Evolutionary conservation across 2,113 vertebrate species (phyloP).

Genomic region (Anseranas semipalmata): DNA sequence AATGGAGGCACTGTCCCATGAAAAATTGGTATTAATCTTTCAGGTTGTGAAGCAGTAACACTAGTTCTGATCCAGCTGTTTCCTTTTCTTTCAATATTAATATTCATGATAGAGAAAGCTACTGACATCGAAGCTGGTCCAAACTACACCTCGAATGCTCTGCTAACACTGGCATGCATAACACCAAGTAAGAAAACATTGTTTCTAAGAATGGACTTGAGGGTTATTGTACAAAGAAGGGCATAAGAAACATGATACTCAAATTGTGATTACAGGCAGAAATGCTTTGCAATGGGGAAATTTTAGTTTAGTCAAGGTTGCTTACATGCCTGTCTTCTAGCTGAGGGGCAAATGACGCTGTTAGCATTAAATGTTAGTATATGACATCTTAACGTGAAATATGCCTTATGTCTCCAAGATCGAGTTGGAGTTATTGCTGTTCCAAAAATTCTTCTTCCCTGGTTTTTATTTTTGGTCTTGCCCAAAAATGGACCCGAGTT

Average conservation of each 20-base stretch:
- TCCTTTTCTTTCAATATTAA: not conserved
- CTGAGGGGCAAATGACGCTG: conserved; percentile 16
- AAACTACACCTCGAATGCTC: not conserved
- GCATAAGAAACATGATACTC: not conserved
- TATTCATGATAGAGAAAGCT: not conserved
- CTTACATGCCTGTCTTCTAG: conserved; percentile 14
- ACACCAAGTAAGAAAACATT: not conserved
- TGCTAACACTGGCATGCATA: not conserved
- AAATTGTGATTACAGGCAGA: conserved; percentile 8
- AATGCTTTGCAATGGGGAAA: conserved; percentile 13
- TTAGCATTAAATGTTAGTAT: not conserved
- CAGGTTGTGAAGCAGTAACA: not conserved
- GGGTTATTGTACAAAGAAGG: conserved; percentile 27
- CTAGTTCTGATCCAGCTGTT: not conserved
- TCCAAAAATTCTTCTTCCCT: not conserved
- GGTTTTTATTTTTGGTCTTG: not conserved
- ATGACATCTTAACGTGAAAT: conserved; percentile 1
- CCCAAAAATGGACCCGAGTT: not conserved
- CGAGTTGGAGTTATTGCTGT: not conserved
- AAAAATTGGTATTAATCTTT: not conserved
- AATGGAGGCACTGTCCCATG: rapidly evolving
- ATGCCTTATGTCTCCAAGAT: not conserved
- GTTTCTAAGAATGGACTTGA: not conserved
- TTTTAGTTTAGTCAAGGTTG: not conserved
- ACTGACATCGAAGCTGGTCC: not conserved